phyloP scores from a whole-genome alignment of 2,888 invertebrate genomes.

The Nymphalis urticae region DNA sequence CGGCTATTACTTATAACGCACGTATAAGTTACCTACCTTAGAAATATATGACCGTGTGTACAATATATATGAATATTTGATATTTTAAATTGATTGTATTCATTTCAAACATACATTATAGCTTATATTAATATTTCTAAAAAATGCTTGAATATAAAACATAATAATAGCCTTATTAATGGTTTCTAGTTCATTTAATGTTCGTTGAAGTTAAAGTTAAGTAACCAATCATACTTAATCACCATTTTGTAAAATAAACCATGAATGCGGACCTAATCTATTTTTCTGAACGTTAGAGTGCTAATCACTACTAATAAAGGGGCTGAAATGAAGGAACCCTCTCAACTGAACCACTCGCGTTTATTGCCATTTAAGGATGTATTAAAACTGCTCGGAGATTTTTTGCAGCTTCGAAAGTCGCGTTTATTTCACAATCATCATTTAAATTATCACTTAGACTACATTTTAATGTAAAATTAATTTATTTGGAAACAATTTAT shows the following conservation, averaged over 20 bases:
- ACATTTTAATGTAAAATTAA: conserved; percentile 17
- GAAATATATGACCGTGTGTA: too few relatives aligned
- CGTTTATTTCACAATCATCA: conserved; percentile 42
- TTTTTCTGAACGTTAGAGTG: conserved; percentile 41
- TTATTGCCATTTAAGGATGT: conserved; percentile 45
- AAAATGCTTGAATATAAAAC: too few relatives aligned
- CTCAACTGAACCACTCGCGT: conserved; percentile 42
- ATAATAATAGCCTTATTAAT: too few relatives aligned
- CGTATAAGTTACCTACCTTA: too few relatives aligned
- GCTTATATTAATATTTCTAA: too few relatives aligned
- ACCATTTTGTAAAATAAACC: conserved; percentile 34
- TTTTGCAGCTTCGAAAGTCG: conserved; percentile 40
- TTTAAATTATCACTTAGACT: conserved; percentile 32
- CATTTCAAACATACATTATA: too few relatives aligned
- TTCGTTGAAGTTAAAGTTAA: not conserved
- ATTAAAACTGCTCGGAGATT: conserved; percentile 40
- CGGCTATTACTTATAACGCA: too few relatives aligned
- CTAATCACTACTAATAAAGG: conserved; percentile 44
- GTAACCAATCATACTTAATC: conserved; percentile 11
- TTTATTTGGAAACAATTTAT: not conserved
- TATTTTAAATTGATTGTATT: too few relatives aligned
- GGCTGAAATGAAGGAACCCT: conserved; percentile 42
- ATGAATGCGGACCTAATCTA: conserved; percentile 34
- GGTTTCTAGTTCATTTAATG: too few relatives aligned
- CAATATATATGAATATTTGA: too few relatives aligned